Conservation (phyloP, 2,888 invertebrate genomes). For the Callimorpha dominula region DNA sequence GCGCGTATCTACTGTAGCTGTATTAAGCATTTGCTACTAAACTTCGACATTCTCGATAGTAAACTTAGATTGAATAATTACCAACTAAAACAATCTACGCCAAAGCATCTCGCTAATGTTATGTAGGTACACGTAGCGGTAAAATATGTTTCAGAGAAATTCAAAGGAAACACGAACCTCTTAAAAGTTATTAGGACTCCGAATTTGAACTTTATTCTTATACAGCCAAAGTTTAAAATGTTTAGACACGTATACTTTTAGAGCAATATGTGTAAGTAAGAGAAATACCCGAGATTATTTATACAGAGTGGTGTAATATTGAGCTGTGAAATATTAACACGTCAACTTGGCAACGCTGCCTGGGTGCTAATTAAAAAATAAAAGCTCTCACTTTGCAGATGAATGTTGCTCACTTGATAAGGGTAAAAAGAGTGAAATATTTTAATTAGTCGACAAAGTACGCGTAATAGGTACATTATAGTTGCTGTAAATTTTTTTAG, state of each 20-base stretch:
- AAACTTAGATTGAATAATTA: slow-evolving; percentile 11
- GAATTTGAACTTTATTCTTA: slow-evolving; percentile 1
- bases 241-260: background rate
- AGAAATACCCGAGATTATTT: slow-evolving; percentile 31
- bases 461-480: background rate
- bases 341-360: slow-evolving; percentile 34
- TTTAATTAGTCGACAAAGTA: slow-evolving; percentile 4
- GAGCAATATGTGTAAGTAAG: slow-evolving; percentile 6
- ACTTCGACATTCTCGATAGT: background rate
- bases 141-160: slow-evolving; percentile 17
- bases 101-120: slow-evolving; percentile 4
- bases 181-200: slow-evolving; percentile 9
- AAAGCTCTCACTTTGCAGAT: slow-evolving; percentile 34
- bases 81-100: background rate
- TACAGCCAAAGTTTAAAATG: slow-evolving; percentile 11
- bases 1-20: background rate
- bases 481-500: background rate
- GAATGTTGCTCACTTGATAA: slow-evolving; percentile 27
- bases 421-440: slow-evolving; percentile 5
- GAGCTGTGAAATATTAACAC: slow-evolving; percentile 46
- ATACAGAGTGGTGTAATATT: slow-evolving; percentile 21
- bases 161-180: slow-evolving; percentile 15
- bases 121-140: slow-evolving; percentile 1
- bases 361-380: slow-evolving; percentile 55
- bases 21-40: background rate